These are phyloP conservation scores for Gerosis bhagava DNA, from an alignment of 2,888 invertebrate species.

Conservation along the genomic window DNA sequence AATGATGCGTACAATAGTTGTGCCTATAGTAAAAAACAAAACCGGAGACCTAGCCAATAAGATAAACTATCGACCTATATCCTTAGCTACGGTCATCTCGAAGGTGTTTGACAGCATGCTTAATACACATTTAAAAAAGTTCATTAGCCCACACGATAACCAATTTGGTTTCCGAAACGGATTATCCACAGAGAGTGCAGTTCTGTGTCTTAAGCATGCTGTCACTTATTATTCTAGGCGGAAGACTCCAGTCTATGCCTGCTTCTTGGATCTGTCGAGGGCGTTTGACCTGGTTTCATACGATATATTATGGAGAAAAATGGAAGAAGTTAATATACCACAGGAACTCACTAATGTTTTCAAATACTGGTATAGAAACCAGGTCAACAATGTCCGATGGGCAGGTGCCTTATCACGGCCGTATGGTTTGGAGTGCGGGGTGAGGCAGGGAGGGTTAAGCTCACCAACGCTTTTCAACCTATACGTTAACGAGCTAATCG, in stretches of 20 bases:
- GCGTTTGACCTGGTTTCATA: constrained; percentile 2
- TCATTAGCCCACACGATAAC: neutral
- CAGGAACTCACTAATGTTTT: neutral
- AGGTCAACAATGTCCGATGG: constrained; percentile 6
- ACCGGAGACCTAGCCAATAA: neutral
- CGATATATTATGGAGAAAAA: neutral
- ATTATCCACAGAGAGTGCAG: neutral
- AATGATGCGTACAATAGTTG: neutral
- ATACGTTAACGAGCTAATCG: neutral
- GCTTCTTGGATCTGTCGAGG: neutral
- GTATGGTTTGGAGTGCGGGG: constrained; percentile 4
- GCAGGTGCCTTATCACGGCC: neutral
- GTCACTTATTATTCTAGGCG: neutral
- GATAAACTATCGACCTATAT: neutral
- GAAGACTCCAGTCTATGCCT: neutral
- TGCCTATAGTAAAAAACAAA: neutral
- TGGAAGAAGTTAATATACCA: neutral
- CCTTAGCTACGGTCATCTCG: neutral
- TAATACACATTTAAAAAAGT: neutral
- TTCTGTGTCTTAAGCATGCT: constrained; percentile 1
- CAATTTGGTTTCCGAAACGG: neutral
- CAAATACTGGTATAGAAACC: constrained; percentile 1
- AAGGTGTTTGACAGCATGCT: constrained; percentile 1
- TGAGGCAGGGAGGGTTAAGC: neutral
- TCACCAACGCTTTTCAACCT: constrained; percentile 3